phyloP scores from a whole-genome alignment of 2,797 vertebrate species.

The Heliangelus exortis region DNA sequence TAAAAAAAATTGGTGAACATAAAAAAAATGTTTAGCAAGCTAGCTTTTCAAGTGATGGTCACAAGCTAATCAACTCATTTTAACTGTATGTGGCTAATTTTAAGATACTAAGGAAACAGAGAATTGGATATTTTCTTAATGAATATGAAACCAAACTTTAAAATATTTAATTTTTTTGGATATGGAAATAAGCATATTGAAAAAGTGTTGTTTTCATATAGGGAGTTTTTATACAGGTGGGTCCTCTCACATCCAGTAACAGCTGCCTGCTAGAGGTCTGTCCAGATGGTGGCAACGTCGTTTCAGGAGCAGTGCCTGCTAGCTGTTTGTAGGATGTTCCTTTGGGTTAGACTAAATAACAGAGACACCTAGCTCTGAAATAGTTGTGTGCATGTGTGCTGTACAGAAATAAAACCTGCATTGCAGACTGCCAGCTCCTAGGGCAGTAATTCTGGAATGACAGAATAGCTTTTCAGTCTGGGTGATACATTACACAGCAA shows the following conservation, averaged over 20 bases:
- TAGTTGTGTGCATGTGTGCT: background rate
- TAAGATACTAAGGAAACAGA: background rate
- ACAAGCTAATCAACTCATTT: background rate
- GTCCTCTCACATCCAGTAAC: accelerated
- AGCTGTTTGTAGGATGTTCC: background rate
- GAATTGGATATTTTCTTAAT: background rate
- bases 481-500: background rate
- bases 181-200: background rate
- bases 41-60: background rate
- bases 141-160: background rate
- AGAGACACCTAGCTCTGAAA: background rate
- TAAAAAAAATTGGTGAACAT: background rate
- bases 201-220: background rate
- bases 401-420: slow-evolving; percentile 14
- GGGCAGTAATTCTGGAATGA: background rate
- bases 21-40: background rate
- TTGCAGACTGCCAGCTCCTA: background rate
- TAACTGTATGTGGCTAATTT: background rate
- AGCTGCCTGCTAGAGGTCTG: background rate
- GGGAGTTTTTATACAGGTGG: background rate
- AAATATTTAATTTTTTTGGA: background rate
- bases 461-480: background rate
- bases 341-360: accelerated
- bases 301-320: background rate
- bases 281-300: slow-evolving; percentile 72